Base-by-base conservation (phyloP, 2,888 invertebrate genomes). In the Lysandra coridon region DNA sequence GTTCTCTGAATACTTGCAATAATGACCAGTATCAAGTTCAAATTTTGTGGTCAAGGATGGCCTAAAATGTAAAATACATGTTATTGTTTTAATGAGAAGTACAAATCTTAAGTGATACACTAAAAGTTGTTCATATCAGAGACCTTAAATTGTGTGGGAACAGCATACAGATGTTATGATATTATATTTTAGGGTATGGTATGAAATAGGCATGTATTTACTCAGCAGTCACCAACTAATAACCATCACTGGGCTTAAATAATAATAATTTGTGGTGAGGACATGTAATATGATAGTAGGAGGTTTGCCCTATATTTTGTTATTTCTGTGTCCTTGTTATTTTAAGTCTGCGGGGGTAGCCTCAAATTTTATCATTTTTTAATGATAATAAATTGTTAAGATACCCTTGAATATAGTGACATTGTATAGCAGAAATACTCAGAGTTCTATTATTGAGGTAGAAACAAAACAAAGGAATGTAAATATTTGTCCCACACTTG, bases 341-440 rank as follows among this genome's bases (percentile, higher is more conserved):
- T 69, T 69, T 64, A 64, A 64, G 30, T 69, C 33, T 64, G 64
- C 4, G 12, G 64, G 12, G 4, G 40, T 44, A 44, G 44, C 10
- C 44, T 74, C n/a, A n/a, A 74, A 53, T 30, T 76, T 76, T 53
- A 33, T 14, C 5, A 7, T 12, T 23, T 57, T 23, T 53, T 14
- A 53, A 49, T 75, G 23, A 17, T 17, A 14, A 53, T 53, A 30
- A 23, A 30, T 76, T 33, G 12, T 49, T 75, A 49, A 5, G 12
- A 53, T 44, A 14, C 30, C 53, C 33, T 57, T 76, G 33, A 30
- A 53, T 75, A 53, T 76, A 53, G 53, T 53, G 6, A 23, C 33
- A 57, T 33, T 57, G 33, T 53, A 57, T 57, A 76, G 57, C 57
- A 76, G 30, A 49, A 75, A 76, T 57, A 76, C 76, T 76, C 57